Evolutionary conservation across 2,888 invertebrate species (phyloP), one percentile per base, ranked within the genome.

Genomic region (Parnassius smintheus): DNA sequence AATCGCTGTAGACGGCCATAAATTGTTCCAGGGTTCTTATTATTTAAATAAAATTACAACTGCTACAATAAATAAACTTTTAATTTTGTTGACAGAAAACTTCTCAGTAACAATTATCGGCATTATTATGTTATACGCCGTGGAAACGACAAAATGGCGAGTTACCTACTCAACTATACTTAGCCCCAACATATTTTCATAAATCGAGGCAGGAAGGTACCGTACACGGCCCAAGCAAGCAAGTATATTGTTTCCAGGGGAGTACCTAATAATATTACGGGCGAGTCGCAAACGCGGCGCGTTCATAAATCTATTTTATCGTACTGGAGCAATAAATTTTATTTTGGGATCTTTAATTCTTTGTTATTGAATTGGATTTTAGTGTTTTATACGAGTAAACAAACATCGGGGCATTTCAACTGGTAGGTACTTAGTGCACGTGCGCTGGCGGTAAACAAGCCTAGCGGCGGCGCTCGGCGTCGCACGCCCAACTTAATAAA

Each of bases 281-380:
- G 77, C 80, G 75, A 81, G 77, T 76, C 75, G 76, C 75, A 73
- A 68, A 75, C 75, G 78, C 81, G 74, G 77, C 80, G 74, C 85
- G 78, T 84, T 86, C 90, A 91, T 91, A 91, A 91, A 91, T 91
- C 91, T 91, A 91, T 91, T 91, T 91, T 90, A 91, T 91, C 89
- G 91, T 88, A 86, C 86, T 80, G 80, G 76, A 82, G 91, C 89
- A 90, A 91, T 91, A 90, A 91, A 91, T 91, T 91, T 90, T 91
- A 91, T 91, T 91, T 91, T 85, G 86, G 91, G 91, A 91, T 90
- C 91, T 91, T 91, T 91, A 91, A 91, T 91, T 91, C 91, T 91
- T 91, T 91, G 91, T 91, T 91, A 91, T 91, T 90, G 91, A 90
- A 90, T 90, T 90, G 87, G 90, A 91, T 90, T 91, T 91, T 91